Evolutionary conservation across 2,113 vertebrate genomes (phyloP).

Genomic region (Pluvianellus socialis): DNA sequence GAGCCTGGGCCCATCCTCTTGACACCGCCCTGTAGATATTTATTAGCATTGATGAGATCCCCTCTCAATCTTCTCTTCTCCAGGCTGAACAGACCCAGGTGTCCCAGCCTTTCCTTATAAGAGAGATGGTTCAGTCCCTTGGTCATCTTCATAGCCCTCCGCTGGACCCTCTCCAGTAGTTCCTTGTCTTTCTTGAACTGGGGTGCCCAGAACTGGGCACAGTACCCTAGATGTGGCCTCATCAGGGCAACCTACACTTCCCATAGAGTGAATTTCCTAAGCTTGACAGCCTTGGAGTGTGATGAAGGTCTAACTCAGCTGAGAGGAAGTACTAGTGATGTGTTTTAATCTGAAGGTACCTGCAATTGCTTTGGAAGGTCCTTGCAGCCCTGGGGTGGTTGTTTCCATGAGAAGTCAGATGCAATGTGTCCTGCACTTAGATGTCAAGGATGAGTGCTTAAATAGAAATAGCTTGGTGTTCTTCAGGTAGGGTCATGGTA

Average conservation of each 20-base stretch:
- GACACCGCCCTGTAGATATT: neutral
- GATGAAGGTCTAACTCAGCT: neutral
- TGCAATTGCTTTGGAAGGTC: neutral
- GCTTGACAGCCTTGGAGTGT: neutral
- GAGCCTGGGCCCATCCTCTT: neutral
- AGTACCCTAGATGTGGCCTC: neutral
- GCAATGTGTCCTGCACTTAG: neutral
- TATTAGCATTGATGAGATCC: neutral
- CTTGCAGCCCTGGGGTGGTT: neutral
- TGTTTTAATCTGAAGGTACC: neutral
- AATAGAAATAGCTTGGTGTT: neutral
- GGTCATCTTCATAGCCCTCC: no score
- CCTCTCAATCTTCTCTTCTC: neutral
- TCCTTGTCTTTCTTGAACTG: neutral
- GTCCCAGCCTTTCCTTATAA: neutral
- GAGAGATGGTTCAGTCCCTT: neutral
- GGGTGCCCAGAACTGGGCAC: neutral
- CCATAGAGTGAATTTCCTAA: neutral
- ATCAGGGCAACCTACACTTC: neutral
- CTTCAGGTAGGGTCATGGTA: neutral
- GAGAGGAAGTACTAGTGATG: neutral
- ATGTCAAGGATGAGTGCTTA: neutral
- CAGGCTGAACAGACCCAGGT: neutral
- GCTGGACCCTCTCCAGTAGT: neutral
- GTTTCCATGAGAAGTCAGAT: neutral